These are phyloP conservation scores for Drosophila navojoa DNA, from an alignment of 1,140 invertebrate species.

Conservation along the genomic window DNA sequence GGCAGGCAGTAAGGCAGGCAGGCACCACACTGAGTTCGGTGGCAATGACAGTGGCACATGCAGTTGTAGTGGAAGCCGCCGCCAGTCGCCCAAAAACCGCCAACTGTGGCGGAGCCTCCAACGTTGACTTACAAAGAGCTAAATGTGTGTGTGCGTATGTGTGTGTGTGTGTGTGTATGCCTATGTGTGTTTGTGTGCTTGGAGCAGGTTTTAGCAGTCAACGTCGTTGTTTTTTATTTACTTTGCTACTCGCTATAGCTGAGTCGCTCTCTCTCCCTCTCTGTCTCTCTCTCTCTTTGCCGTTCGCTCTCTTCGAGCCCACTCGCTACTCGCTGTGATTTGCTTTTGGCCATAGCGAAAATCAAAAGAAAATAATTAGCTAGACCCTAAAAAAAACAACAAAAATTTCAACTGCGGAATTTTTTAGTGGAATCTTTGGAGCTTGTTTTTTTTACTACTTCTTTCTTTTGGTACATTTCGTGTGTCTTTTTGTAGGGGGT, in stretches of 20 bases:
- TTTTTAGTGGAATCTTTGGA: slow-evolving; percentile 47
- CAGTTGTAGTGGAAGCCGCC: slow-evolving; percentile 82
- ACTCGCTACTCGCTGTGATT: slow-evolving; percentile 71
- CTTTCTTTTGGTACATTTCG: background rate
- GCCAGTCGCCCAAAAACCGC: slow-evolving; percentile 61
- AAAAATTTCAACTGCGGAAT: slow-evolving; percentile 39
- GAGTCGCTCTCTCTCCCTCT: slow-evolving; percentile 2
- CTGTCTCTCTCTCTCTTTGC: slow-evolving; percentile 14
- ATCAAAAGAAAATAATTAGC: slow-evolving; percentile 72
- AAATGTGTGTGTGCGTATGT: background rate
- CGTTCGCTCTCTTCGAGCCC: slow-evolving; percentile 16
- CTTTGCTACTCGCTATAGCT: slow-evolving; percentile 32
- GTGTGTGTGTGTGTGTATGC: background rate
- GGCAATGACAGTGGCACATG: slow-evolving; percentile 84
- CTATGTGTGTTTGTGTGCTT: slow-evolving; percentile 17
- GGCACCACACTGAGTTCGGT: slow-evolving; percentile 84
- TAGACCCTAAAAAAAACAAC: slow-evolving; percentile 54
- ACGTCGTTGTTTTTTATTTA: slow-evolving; percentile 52
- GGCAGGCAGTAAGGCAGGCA: slow-evolving; percentile 12
- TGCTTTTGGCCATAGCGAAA: slow-evolving; percentile 73
- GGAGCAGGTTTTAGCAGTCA: slow-evolving; percentile 51
- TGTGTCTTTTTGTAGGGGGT: slow-evolving; percentile 42
- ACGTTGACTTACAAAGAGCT: slow-evolving; percentile 47
- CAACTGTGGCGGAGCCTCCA: slow-evolving; percentile 61
- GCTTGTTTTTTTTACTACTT: slow-evolving; percentile 9